Percentiles rank a stretch among this genome's conserved stretches.
phyloP scores from a whole-genome alignment of 2,888 invertebrate genomes.

The Philaethria dido region DNA sequence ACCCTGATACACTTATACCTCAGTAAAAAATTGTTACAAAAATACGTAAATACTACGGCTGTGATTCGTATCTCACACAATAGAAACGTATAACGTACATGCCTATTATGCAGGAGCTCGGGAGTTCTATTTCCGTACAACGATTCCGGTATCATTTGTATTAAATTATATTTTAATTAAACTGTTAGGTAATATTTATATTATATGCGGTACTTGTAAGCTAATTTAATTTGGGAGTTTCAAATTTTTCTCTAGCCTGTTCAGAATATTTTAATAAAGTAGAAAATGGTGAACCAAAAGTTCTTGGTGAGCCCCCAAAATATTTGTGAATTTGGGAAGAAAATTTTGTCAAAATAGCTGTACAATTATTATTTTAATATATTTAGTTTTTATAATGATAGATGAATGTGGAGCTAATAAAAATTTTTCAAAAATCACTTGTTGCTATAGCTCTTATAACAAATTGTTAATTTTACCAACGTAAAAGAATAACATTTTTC shows the following conservation, averaged over 20 bases:
- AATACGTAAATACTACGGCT: constrained; percentile 3
- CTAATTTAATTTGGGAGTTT: no score
- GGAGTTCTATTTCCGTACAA: constrained; percentile 3
- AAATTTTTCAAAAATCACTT: no score
- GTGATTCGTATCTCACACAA: constrained; percentile 6
- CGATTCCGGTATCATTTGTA: neutral
- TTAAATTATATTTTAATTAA: neutral
- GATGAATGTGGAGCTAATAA: no score
- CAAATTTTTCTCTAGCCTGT: no score
- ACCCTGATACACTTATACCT: constrained; percentile 13
- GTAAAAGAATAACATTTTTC: neutral
- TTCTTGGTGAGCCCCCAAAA: no score
- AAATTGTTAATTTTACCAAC: neutral
- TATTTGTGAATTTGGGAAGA: no score
- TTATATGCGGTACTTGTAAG: no score
- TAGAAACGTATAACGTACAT: constrained; percentile 8
- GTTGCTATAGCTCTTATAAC: neutral
- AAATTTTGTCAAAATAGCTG: no score
- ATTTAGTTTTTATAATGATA: no score
- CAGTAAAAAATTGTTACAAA: constrained; percentile 1
- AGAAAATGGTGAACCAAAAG: no score
- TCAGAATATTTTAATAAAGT: no score
- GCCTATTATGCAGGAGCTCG: constrained; percentile 1
- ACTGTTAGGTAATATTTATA: neutral
- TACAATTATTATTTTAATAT: no score